Evolutionary conservation across 2,888 invertebrate genomes (phyloP), one percentile per base, ranked within the genome.

Genomic region (Hedya salicella): DNA sequence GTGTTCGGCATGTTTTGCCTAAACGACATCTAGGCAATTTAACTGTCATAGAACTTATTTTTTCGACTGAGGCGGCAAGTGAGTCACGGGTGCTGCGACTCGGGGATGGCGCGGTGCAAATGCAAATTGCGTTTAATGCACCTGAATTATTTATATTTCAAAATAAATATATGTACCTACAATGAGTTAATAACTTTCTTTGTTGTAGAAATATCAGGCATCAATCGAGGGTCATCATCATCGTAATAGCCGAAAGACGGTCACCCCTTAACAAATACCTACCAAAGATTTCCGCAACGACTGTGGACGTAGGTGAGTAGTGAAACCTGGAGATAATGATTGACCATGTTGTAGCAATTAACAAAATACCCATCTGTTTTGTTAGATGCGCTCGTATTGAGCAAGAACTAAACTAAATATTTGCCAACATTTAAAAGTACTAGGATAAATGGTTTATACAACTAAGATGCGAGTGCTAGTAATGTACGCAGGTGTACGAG

Each of bases 41-140:
- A 32, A n/a, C n/a, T n/a, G n/a, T 25, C 6, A 25, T 25, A 25
- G 4, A 25, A 21, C n/a, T 36, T 19, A 53, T 50, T 44, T 39
- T 21, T 17, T 40, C n/a, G 8, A 21, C 40, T 9, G 48, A 40
- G 4, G 57, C 16, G 14, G 36, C 11, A 42, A 42, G 30, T 52
- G 52, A 65, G 52, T 56, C 59, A 32, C 32, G 36, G 19, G n/a
- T 21, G 25, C 46, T 17, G 62, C 46, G 32, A 14, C 52, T 39
- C 44, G 49, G 49, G 19, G 30, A 53, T 39, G 25, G 70, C 71
- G 71, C 74, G 77, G 77, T 80, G 79, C 74, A 77, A 78, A 80
- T 81, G 78, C 77, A 82, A 84, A 86, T 85, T 84, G 74, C 77
- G 78, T 75, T 75, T 73, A 78, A 73, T 73, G 69, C 72, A 75